Evolutionary conservation across 2,113 vertebrate genomes (phyloP), one percentile per base, ranked within the genome.

Genomic region (Channa maculata): DNA sequence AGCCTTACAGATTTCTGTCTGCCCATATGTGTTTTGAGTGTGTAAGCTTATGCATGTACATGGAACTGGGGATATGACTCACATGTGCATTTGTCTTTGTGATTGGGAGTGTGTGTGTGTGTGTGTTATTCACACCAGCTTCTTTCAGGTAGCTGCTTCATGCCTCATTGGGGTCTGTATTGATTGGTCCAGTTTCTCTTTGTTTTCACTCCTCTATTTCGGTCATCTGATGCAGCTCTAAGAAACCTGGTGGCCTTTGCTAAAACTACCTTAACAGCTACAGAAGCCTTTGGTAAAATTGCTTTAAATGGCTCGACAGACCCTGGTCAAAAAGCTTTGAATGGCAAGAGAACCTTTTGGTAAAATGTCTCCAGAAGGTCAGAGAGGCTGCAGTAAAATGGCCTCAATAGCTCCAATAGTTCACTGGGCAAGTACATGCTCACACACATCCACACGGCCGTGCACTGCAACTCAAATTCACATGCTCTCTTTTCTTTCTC

Each of bases 101-200:
- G 74, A 58, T 63, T 45, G 36, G 2, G n/a, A 24, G 24, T 24
- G 24, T 24, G 24, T 46, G 41, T 61, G 36, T 45, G 64, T 59
- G 55, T 43, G 46, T 33, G 14, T 43, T 61, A 59, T 48, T 65
- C 37, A 61, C 57, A 60, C 44, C 34, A 43, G 71, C 73, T 75
- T 75, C 83, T 89, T 66, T 84, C 78, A 88, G 74, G 79, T 72
- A 53, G 84, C 87, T 86, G 87, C 86, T 91, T 92, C 92, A 91
- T 91, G 92, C 85, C 91, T 92, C 90, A 91, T 92, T 92, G 91
- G 84, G 84, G 85, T 85, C 75, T 64, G 69, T 92, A 93, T 93
- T 88, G 92, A 93, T 91, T 87, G 92, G 85, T 91, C 90, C 86
- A 84, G 78, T 88, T 91, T 91, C 90, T 89, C 89, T 92, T 92